Evolutionary conservation across 2,113 vertebrate genomes (phyloP), one percentile per base, ranked within the genome.

Genomic region (Plestiodon gilberti): DNA sequence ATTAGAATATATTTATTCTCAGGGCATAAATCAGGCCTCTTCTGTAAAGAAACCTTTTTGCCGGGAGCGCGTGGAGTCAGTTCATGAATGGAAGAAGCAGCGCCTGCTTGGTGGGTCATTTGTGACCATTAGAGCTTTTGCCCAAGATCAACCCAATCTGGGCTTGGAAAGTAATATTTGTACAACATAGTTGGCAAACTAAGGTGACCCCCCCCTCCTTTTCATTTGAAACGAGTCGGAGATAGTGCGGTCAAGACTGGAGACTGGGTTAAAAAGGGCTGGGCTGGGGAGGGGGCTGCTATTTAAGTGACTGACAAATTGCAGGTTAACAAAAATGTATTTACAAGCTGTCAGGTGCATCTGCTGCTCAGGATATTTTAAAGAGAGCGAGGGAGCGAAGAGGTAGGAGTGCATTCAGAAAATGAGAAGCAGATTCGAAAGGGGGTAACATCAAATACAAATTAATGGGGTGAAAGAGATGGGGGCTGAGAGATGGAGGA

Each of bases 281-380:
- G 86, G 87, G 74, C 83, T 57, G 55, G 77, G 35, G 40, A 25
- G 86, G 28, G 23, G 30, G 64, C 35, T 3, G 2, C 35, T 90
- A 84, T 61, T 91, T 92, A 91, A 55, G 76, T 76, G 91, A 9
- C 64, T n/a, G 87, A 91, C 89, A 93, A 95, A 94, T 90, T 81
- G 71, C 90, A 92, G 84, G 93, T 94, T 92, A 93, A 91, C 88
- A 65, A 87, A n/a, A 92, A 91, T 23, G 79, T 70, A 89, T 92
- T 92, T 86, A 78, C 87, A 62, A 88, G 90, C 85, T 87, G 89
- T 87, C 89, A 75, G 20, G 82, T 71, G 82, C 77, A 17, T 65
- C 38, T 38, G 79, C 18, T 35, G 65, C 17, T 15, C 43, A 73
- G 61, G 7, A 33, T 1, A 73, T 22, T 35, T 33, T 15, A 18